A percentile compares a stretch with the other conserved stretches of the same genome.
phyloP scores from a whole-genome alignment of 2,797 vertebrate species.

The Pseudocheirus occidentalis region DNA sequence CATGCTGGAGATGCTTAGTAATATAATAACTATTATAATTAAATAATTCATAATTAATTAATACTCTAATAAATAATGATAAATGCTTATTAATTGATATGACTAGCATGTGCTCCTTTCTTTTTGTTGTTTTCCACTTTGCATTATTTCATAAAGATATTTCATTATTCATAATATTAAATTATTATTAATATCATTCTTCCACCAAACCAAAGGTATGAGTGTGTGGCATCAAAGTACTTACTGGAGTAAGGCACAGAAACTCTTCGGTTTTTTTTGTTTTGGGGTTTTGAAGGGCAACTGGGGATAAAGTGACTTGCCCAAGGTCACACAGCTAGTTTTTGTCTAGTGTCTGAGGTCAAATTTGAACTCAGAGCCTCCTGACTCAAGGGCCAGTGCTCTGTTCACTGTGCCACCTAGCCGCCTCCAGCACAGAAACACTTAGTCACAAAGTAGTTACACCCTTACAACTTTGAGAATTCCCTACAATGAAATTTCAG shows the following conservation, averaged over 20 bases:
- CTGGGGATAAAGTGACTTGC: no score
- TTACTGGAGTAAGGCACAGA: not conserved
- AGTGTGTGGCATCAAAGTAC: not conserved
- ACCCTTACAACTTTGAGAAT: not conserved
- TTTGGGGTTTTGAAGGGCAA: no score
- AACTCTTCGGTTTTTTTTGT: no score
- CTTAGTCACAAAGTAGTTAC: not conserved
- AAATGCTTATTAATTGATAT: not conserved
- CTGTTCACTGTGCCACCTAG: no score
- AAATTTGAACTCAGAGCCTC: no score
- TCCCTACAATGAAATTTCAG: not conserved
- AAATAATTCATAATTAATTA: no score
- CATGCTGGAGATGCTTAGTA: not conserved
- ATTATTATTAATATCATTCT: not conserved
- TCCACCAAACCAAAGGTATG: not conserved
- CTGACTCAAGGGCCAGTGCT: no score
- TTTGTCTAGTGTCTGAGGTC: no score
- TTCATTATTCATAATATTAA: not conserved
- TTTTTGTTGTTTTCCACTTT: not conserved
- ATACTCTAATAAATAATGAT: not conserved
- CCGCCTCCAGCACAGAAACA: no score
- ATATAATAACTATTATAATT: no score
- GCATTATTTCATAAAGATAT: not conserved
- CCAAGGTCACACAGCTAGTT: no score
- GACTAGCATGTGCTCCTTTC: not conserved